Percentiles rank a stretch among this genome's conserved stretches.
Conservation (phyloP, 1,140 invertebrate species). For the Olivierus martensii region DNA sequence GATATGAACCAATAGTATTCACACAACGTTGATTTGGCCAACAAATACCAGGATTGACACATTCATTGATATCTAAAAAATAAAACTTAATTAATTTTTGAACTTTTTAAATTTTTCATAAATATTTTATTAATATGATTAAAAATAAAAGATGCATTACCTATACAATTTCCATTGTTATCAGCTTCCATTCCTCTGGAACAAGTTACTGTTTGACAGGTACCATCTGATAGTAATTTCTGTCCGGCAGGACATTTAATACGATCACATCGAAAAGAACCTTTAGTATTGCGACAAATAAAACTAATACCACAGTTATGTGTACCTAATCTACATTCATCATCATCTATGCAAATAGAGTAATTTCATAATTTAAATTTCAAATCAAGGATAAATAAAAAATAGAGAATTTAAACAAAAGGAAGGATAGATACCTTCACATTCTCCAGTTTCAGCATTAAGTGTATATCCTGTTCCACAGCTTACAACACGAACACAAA, state of each 20-base stretch:
- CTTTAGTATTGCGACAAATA: conserved; percentile 67
- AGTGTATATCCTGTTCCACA: conserved; percentile 95
- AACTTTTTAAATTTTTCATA: too few species aligned
- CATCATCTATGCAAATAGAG: conserved; percentile 68
- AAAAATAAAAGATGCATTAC: conserved; percentile 3
- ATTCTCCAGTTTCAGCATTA: conserved; percentile 53
- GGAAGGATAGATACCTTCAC: conserved; percentile 15
- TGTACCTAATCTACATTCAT: conserved; percentile 70
- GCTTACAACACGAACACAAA: conserved; percentile 62
- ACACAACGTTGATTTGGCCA: conserved; percentile 34
- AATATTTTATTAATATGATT: too few species aligned
- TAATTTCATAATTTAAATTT: too few species aligned
- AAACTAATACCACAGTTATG: conserved; percentile 69
- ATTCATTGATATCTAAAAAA: conserved; percentile 35
- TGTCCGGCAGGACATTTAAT: conserved; percentile 37
- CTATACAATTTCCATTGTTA: conserved; percentile 18
- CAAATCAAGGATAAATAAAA: background rate
- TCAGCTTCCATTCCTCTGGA: conserved; percentile 34
- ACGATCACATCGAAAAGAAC: conserved; percentile 58
- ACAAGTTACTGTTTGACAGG: conserved; percentile 32
- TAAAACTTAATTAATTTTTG: too few species aligned
- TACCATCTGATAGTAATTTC: conserved; percentile 23
- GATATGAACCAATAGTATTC: conserved; percentile 41
- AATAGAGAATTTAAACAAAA: too few species aligned
- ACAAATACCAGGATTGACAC: conserved; percentile 27